Evolutionary conservation across 2,888 invertebrate genomes (phyloP).

Genomic region (Thumatha senex): DNA sequence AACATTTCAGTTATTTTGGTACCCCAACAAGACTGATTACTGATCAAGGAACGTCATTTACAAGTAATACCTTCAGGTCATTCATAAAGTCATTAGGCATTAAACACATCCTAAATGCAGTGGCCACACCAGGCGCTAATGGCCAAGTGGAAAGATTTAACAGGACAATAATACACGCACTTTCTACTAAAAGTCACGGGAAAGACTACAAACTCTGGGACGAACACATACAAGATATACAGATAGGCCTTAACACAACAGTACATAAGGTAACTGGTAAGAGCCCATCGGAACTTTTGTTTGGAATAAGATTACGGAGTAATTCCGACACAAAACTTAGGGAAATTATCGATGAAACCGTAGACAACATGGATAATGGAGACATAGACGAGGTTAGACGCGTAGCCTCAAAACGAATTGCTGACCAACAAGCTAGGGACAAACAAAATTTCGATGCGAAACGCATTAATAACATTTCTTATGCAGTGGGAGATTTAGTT

Average conservation of each 20-base stretch:
- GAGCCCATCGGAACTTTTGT: background rate
- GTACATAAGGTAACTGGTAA: background rate
- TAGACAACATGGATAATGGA: background rate
- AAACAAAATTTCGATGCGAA: background rate
- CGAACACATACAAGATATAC: background rate
- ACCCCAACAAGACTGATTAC: conserved; percentile 6
- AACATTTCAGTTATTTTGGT: conserved; percentile 7
- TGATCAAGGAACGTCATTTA: conserved; percentile 9
- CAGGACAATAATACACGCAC: conserved; percentile 5
- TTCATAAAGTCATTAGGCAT: conserved; percentile 2
- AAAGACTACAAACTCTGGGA: conserved; percentile 5
- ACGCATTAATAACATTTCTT: background rate
- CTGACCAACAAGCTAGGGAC: background rate
- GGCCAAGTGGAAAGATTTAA: conserved; percentile 6
- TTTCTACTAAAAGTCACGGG: background rate
- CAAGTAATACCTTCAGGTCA: conserved; percentile 3
- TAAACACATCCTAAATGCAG: conserved; percentile 12
- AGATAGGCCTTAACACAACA: conserved; percentile 1
- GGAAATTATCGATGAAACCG: background rate
- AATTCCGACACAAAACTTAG: background rate
- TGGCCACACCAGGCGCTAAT: background rate
- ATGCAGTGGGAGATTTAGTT: background rate
- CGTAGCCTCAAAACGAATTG: background rate
- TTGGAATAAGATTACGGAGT: background rate
- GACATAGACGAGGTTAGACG: background rate